These are phyloP conservation scores for Stigmatopora argus DNA, from an alignment of 2,113 vertebrate genomes.

Conservation along the genomic window DNA sequence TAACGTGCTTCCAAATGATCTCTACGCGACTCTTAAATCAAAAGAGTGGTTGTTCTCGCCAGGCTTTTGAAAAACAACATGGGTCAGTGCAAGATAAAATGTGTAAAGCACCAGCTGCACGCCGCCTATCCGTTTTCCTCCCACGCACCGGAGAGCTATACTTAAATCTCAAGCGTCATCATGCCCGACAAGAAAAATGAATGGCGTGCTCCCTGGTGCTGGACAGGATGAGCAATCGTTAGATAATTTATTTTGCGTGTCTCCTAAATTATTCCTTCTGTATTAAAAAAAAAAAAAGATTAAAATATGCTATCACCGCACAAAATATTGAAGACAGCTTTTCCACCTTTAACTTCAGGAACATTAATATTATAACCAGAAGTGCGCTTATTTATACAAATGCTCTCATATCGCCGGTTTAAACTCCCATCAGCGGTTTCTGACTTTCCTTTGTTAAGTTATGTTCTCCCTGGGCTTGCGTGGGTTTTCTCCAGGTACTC, in stretches of 20 bases:
- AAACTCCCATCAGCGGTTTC: no score
- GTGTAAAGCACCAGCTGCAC: conserved; percentile 27
- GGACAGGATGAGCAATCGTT: not conserved
- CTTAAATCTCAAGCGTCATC: conserved; percentile 18
- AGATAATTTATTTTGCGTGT: not conserved
- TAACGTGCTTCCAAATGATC: conserved; percentile 9
- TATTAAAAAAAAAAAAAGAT: not conserved
- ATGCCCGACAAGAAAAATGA: conserved; percentile 10
- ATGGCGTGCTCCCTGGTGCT: not conserved
- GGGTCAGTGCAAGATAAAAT: conserved; percentile 16
- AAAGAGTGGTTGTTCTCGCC: not conserved
- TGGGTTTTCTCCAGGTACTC: no score
- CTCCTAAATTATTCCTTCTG: not conserved
- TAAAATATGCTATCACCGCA: no score
- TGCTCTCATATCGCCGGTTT: no score
- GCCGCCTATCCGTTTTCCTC: conserved; percentile 15
- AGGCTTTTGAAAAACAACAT: not conserved
- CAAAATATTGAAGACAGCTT: no score
- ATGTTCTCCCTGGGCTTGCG: no score
- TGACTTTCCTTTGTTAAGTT: no score
- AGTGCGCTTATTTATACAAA: no score
- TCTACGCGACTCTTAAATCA: conserved; percentile 7
- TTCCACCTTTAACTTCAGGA: no score
- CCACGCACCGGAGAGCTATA: conserved; percentile 10
- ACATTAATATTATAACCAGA: no score